Evolutionary conservation across 1,140 invertebrate genomes (phyloP), one percentile per base, ranked within the genome.

Genomic region (Tyrophagus putrescentiae): DNA sequence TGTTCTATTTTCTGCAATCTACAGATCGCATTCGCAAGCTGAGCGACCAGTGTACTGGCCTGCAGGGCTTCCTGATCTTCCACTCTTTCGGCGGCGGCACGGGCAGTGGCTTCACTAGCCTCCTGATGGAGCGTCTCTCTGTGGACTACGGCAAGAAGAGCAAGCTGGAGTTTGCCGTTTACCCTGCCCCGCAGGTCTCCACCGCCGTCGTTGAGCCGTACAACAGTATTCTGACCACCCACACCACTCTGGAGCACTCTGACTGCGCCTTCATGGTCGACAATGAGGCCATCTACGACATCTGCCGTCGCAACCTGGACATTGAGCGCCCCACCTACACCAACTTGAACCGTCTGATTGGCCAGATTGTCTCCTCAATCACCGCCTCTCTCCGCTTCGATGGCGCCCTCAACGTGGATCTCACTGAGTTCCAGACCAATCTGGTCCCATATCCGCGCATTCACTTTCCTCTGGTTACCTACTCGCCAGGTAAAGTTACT

Each of bases 141-240:
- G 72, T 75, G 4, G 82, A 85, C 64, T 88, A 82, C 69, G 78
- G 78, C 5, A 85, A 84, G 65, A 79, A 79, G 64, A 78, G 78
- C 1, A 84, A 83, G 70, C 69, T 87, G 9, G 84, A 86, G 68
- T 87, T 84, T 67, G 76, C 81, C 1, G 76, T 89, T 25, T 87
- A 84, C 71, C 85, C 85, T 13, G 80, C 85, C 9, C 86, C 85
- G 1, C 79, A 80, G 70, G 78, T 82, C 7, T 76, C 74, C 23
- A 78, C 76, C 0, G 79, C 86, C 11, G 84, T 92, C 44, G 86
- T 91, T 1, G 88, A 92, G 69, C 86, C 87, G 0, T 92, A 92
- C 69, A 92, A 92, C 71, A 80, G 85, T 0, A 75, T 90, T 7
- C 71, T 91, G 29, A 82, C 85, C 6, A 82, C 84, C 0, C 86